Evolutionary conservation across 2,113 vertebrate genomes (phyloP).

Genomic region (Tachycineta bicolor): DNA sequence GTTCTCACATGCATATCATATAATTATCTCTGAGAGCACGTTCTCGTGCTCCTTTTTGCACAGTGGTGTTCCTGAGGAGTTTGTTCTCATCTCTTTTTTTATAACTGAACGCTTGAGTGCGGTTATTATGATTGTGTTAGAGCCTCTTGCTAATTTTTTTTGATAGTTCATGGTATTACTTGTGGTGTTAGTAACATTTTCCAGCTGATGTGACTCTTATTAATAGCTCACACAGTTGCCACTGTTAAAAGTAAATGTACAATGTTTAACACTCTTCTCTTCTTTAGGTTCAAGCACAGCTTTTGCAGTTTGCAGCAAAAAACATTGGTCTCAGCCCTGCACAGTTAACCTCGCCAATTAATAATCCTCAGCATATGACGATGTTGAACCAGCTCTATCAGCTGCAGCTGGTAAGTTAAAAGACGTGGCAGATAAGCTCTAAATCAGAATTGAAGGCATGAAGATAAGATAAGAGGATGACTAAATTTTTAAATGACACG

Average conservation of each 20-base stretch:
- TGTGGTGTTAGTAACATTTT: background rate
- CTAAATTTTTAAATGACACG: background rate
- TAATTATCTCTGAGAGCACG: background rate
- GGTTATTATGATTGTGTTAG: background rate
- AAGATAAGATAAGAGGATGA: background rate
- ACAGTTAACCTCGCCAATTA: slow-evolving; percentile 99
- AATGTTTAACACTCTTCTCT: background rate
- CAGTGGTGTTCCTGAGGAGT: background rate
- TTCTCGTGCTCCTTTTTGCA: background rate
- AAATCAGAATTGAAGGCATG: background rate
- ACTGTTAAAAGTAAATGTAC: background rate
- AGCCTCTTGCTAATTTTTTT: background rate
- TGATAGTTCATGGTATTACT: background rate
- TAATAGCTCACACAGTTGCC: background rate
- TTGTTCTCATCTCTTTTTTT: background rate
- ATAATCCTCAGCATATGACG: slow-evolving; percentile 99
- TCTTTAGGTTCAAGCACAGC: slow-evolving; percentile 98
- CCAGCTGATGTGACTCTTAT: background rate
- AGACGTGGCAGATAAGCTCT: background rate
- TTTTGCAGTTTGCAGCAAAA: slow-evolving; percentile 99
- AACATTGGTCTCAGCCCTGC: slow-evolving; percentile 99
- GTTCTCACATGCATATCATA: background rate
- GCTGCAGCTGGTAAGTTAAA: slow-evolving; percentile 95
- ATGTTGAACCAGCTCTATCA: slow-evolving; percentile 99
- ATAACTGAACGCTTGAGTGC: background rate